Evolutionary conservation across 2,888 invertebrate genomes (phyloP), one percentile per base, ranked within the genome.

Genomic region (Drosophila leonis): DNA sequence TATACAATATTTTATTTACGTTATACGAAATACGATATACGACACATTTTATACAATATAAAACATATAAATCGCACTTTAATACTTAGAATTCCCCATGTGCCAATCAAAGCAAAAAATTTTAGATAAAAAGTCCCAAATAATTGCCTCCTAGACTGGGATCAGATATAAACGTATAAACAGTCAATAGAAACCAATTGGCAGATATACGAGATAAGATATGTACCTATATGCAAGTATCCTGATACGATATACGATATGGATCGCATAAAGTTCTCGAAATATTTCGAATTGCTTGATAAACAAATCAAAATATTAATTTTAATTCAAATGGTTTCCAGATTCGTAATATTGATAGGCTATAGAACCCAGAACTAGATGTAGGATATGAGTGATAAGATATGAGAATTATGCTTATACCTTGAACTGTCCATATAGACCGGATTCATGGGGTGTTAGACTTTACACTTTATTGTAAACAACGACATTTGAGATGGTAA

Each of bases 381-480:
- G 18, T 56, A 24, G 27, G 54, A 42, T 56, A 29, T 29, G n/a
- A 39, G 31, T 31, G 55, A 41, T 56, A 56, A 56, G 56, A 56
- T 42, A 56, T 29, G 42, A 24, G 42, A 20, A 15, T 8, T 31
- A 42, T 44, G 42, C 56, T 42, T 42, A 31, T 31, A 15, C 56
- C 42, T 31, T 41, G 55, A 55, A 56, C 20, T 31, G 41, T 42
- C 41, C 55, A 37, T 20, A 29, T 24, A 54, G 48, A 24, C 20
- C 35, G 57, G 18, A 68, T 39, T 15, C 66, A 57, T 39, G 12
- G 37, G 41, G 65, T 83, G 75, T 78, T 88, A 78, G 72, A 86
- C 73, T 83, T 83, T 78, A 73, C 89, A 80, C 83, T 83, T 83
- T 88, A 88, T 88, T 83, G 66, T 75, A 89, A 83, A 72, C 67